Conservation (phyloP, 2,797 vertebrate species). For the Remorina albescens region DNA sequence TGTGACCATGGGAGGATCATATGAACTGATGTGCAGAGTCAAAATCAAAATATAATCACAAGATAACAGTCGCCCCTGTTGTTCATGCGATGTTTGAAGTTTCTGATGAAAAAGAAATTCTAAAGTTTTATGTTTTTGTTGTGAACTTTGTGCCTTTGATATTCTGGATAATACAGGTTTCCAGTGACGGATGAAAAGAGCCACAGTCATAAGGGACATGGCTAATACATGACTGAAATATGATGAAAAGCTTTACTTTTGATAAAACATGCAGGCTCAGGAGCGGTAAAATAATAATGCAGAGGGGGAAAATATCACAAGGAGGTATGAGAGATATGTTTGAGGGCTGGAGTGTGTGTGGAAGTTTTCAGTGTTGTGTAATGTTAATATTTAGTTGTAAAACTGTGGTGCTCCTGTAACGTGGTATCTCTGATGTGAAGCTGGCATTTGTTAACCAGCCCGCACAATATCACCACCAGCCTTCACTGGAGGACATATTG, state of each 20-base stretch:
- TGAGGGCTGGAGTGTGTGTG: neutral
- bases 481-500: too few species aligned
- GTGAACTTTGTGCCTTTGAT: neutral
- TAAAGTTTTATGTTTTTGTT: neutral
- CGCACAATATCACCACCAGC: too few species aligned
- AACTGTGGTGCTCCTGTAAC: too few species aligned
- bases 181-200: slow-evolving; percentile 22
- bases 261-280: slow-evolving; percentile 38
- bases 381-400: too few species aligned
- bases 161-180: slow-evolving; percentile 12
- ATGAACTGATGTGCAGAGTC: neutral
- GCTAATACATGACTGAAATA: slow-evolving; percentile 23
- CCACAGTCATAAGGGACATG: slow-evolving; percentile 6
- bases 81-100: neutral
- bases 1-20: neutral
- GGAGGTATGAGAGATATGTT: slow-evolving; percentile 6
- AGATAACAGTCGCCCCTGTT: neutral
- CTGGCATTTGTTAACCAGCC: too few species aligned
- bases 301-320: neutral
- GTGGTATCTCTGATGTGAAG: too few species aligned
- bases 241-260: slow-evolving; percentile 38
- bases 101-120: neutral
- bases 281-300: slow-evolving; percentile 10
- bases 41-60: neutral
- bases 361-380: too few species aligned